These are phyloP conservation scores for Rhynchotus rufescens DNA, from an alignment of 2,797 vertebrate genomes.

Conservation along the genomic window DNA sequence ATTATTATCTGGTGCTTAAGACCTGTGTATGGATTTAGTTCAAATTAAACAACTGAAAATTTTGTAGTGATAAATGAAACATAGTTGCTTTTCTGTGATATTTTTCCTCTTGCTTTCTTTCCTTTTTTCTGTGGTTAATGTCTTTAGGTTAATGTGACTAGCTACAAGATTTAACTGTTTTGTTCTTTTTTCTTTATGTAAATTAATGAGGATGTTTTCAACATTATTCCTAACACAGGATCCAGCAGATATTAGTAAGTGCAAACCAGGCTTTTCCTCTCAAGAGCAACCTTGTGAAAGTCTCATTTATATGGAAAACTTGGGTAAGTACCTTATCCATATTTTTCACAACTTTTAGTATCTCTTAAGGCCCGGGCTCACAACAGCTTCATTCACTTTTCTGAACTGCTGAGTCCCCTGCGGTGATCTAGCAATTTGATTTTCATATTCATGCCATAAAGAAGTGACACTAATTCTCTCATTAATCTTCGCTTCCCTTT, in stretches of 20 bases:
- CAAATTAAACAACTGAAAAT: neutral
- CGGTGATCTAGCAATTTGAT: conserved; percentile 47
- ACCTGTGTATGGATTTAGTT: neutral
- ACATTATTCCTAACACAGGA: neutral
- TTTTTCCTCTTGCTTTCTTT: neutral
- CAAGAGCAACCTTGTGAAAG: neutral
- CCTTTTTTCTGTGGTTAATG: neutral
- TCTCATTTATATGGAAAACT: neutral
- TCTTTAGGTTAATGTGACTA: neutral
- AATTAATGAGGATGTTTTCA: neutral
- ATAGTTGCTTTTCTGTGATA: neutral
- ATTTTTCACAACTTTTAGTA: conserved; percentile 16
- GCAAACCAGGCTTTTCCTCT: neutral
- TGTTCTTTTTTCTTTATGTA: neutral
- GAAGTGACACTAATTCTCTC: conserved; percentile 46
- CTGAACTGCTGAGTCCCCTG: conserved; percentile 14
- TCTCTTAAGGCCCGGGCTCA: neutral
- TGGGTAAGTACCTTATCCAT: neutral
- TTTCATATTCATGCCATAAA: conserved; percentile 44
- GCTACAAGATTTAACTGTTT: neutral
- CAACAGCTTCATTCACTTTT: conserved; percentile 13
- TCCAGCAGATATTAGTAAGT: neutral
- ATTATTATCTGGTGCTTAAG: neutral
- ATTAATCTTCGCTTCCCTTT: conserved; percentile 40
- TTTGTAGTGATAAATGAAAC: neutral